Conservation (phyloP, 2,113 vertebrate species). For the Tautogolabrus adspersus region DNA sequence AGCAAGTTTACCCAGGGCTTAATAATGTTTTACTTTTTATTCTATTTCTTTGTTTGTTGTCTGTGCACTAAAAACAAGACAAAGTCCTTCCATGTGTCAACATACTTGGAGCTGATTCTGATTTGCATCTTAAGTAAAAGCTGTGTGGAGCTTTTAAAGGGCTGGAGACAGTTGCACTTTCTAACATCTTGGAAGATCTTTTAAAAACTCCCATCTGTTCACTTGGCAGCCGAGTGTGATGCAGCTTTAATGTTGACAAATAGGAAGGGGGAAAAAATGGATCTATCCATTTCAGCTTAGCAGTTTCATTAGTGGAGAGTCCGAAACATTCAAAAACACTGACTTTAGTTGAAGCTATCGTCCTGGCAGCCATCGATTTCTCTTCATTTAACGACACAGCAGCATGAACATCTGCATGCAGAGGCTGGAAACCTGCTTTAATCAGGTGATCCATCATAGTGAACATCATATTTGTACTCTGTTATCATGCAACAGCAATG, state of each 20-base stretch:
- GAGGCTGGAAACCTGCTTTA: neutral
- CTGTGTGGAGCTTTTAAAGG: too few species aligned
- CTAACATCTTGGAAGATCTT: too few species aligned
- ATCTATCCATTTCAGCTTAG: neutral
- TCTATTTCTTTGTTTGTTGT: too few species aligned
- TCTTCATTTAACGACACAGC: neutral
- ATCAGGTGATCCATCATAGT: conserved; percentile 41
- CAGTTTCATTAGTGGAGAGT: too few species aligned
- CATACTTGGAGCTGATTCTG: too few species aligned
- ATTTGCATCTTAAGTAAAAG: too few species aligned
- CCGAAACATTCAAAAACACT: too few species aligned
- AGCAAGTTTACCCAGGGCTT: too few species aligned
- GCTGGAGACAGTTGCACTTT: too few species aligned
- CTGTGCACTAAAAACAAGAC: too few species aligned
- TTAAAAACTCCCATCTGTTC: neutral
- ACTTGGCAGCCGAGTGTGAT: neutral
- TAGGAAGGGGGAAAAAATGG: neutral
- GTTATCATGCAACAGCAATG: conserved; percentile 18
- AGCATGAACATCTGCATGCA: neutral
- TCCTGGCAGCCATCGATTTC: conserved; percentile 2
- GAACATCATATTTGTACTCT: conserved; percentile 15
- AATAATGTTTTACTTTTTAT: too few species aligned
- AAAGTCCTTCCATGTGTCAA: too few species aligned
- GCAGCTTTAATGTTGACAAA: neutral
- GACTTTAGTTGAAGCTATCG: neutral